phyloP scores from a whole-genome alignment of 2,797 vertebrate species.

The Lutjanus campechanus region DNA sequence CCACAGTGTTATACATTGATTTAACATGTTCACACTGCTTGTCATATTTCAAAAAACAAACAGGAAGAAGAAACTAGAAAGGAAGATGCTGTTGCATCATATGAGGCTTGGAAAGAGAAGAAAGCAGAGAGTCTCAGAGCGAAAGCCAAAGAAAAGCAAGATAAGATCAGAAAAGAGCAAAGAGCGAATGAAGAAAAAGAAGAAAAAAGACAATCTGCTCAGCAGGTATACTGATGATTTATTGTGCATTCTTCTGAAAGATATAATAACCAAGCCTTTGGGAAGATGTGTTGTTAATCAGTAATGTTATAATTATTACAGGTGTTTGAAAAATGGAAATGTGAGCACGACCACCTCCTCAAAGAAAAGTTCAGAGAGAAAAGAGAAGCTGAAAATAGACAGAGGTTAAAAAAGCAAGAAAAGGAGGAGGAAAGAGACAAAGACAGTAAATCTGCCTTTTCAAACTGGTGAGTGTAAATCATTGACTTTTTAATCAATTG shows the following conservation, averaged over 20 bases:
- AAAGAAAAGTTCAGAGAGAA: constrained; percentile 86
- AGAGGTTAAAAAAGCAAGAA: constrained; percentile 85
- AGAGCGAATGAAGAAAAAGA: constrained; percentile 84
- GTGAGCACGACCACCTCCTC: constrained; percentile 85
- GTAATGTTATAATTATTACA: constrained; percentile 64
- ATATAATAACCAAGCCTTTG: neutral
- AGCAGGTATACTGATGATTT: constrained; percentile 77
- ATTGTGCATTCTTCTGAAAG: neutral
- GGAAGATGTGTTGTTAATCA: neutral
- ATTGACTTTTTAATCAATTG: neutral
- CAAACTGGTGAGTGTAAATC: constrained; percentile 87
- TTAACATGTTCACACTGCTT: neutral
- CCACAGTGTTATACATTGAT: neutral
- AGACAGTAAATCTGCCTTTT: constrained; percentile 87
- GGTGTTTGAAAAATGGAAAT: constrained; percentile 96
- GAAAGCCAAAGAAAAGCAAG: constrained; percentile 83
- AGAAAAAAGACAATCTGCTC: constrained; percentile 86
- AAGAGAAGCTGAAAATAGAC: constrained; percentile 84
- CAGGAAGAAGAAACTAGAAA: constrained; percentile 89
- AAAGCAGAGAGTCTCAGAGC: constrained; percentile 87
- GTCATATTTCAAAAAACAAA: constrained; percentile 35
- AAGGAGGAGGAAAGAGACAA: constrained; percentile 86
- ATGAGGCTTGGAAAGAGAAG: constrained; percentile 93
- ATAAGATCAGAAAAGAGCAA: constrained; percentile 82
- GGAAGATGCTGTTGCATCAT: constrained; percentile 90